phyloP scores from a whole-genome alignment of 2,797 vertebrate genomes.

The Adelosebastes latens region DNA sequence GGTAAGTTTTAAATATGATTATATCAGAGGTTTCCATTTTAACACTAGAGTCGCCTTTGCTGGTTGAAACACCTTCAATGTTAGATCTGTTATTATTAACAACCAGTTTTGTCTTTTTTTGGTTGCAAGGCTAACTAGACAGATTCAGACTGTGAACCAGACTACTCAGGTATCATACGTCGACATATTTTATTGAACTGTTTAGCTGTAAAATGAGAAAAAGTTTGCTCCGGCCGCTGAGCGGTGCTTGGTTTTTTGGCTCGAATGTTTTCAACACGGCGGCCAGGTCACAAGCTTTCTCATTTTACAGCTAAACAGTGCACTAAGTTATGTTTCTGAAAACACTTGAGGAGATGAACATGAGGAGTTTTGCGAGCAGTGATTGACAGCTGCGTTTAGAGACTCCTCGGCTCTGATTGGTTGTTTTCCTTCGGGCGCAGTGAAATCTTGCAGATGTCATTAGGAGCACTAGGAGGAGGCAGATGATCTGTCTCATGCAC shows the following conservation, averaged over 20 bases:
- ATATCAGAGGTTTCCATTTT: background rate
- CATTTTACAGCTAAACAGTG: background rate
- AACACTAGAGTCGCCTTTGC: fast-evolving
- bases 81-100: background rate
- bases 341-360: background rate
- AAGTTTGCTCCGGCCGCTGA: no score
- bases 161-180: background rate
- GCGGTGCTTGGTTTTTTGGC: no score
- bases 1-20: constrained; percentile 1
- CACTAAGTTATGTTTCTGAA: background rate
- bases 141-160: background rate
- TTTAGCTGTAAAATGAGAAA: background rate
- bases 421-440: background rate
- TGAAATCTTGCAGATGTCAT: background rate
- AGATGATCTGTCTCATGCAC: background rate
- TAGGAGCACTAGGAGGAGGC: background rate
- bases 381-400: background rate
- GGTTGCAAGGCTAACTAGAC: background rate
- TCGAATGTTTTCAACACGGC: fast-evolving
- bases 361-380: background rate
- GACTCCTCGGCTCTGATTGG: background rate
- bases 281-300: no score
- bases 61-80: background rate
- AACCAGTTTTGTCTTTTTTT: background rate
- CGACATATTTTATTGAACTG: background rate